Conservation (phyloP, 1,140 invertebrate genomes). For the Zaprionus inermis region DNA sequence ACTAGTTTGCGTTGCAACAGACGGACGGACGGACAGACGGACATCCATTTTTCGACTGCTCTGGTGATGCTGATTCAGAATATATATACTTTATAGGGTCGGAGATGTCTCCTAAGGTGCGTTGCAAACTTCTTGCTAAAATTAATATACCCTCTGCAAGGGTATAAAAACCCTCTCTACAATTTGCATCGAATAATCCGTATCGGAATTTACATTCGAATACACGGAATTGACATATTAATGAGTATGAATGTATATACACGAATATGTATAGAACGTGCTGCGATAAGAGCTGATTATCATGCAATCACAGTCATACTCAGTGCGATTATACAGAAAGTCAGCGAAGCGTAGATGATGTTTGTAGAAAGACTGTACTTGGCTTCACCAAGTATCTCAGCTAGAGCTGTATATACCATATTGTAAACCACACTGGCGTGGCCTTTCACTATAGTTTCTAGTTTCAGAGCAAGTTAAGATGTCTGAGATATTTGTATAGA, state of each 20-base stretch:
- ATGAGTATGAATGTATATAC: neutral
- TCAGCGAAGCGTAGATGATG: constrained; percentile 8
- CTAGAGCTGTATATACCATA: neutral
- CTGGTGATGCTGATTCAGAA: too few relatives aligned
- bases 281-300: constrained; percentile 23
- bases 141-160: too few relatives aligned
- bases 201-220: neutral
- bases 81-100: too few relatives aligned
- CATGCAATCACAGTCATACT: neutral
- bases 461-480: neutral
- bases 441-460: neutral
- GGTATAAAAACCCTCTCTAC: neutral
- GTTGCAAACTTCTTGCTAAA: too few relatives aligned
- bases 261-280: neutral
- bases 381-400: neutral
- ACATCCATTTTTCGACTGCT: too few relatives aligned
- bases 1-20: too few relatives aligned
- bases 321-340: neutral
- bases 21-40: too few relatives aligned
- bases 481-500: too few relatives aligned
- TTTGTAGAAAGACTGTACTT: neutral
- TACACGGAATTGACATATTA: neutral
- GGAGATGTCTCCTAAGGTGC: too few relatives aligned
- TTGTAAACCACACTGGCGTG: neutral
- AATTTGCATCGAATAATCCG: neutral